Conservation (phyloP, 2,888 invertebrate genomes). For the Meiosimyza decipiens region DNA sequence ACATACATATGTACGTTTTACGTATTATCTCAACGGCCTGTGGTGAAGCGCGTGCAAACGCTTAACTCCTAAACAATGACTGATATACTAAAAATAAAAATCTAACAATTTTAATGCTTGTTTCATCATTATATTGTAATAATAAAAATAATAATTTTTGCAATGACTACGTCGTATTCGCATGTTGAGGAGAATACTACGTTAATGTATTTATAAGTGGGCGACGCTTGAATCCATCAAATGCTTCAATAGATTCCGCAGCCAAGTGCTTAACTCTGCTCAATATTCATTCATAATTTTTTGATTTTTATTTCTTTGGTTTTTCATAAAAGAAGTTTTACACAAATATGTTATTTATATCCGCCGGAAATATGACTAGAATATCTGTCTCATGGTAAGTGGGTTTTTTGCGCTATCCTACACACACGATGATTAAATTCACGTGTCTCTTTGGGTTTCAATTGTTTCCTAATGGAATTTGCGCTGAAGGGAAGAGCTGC, state of each 20-base stretch:
- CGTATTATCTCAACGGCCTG: conserved; percentile 45
- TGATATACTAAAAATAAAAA: conserved; percentile 27
- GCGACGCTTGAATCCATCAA: conserved; percentile 38
- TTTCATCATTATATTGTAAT: conserved; percentile 11
- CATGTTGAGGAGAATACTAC: conserved; percentile 22
- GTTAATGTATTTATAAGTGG: conserved; percentile 46
- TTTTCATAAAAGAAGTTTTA: conserved; percentile 17
- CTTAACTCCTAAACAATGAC: conserved; percentile 45
- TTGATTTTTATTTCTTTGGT: background rate
- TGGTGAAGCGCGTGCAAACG: conserved; percentile 52
- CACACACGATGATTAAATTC: conserved; percentile 56
- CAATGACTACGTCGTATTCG: background rate
- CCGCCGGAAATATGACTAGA: conserved; percentile 41
- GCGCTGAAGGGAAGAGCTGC: conserved; percentile 27
- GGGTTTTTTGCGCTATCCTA: conserved; percentile 27
- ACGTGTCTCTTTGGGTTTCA: conserved; percentile 52
- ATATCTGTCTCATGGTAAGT: conserved; percentile 33
- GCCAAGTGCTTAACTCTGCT: conserved; percentile 18
- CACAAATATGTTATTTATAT: conserved; percentile 56
- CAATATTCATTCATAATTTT: conserved; percentile 27
- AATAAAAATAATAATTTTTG: conserved; percentile 8
- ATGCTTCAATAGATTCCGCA: conserved; percentile 8
- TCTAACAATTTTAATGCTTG: conserved; percentile 1
- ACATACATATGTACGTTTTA: too few species aligned
- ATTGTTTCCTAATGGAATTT: conserved; percentile 58